A percentile compares a stretch with the other conserved stretches of the same genome.
phyloP scores from a whole-genome alignment of 1,140 invertebrate genomes.

The Drepana arcuata region DNA sequence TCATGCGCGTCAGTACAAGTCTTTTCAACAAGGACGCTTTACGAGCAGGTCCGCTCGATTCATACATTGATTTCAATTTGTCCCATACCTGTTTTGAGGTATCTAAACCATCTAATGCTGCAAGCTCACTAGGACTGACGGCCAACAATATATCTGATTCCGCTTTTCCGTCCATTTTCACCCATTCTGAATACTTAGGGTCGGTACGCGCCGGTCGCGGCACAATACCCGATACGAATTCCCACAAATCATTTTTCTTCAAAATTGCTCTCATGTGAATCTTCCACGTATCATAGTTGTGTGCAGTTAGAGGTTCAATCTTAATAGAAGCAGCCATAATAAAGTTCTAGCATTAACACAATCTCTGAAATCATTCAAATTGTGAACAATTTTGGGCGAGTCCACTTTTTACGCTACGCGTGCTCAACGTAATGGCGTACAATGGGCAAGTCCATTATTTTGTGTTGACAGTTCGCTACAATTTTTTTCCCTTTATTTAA shows the following conservation, averaged over 20 bases:
- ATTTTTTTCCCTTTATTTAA: not conserved
- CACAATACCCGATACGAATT: conserved; percentile 14
- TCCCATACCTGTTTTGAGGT: conserved; percentile 21
- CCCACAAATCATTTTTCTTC: conserved; percentile 24
- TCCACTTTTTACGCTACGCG: not conserved
- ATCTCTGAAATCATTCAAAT: not conserved
- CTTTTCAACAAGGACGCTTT: conserved; percentile 25
- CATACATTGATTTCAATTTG: conserved; percentile 21
- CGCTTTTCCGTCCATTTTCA: conserved; percentile 19
- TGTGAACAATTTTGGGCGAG: not conserved
- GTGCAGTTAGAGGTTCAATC: conserved; percentile 9
- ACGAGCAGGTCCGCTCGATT: conserved; percentile 21
- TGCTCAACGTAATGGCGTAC: not conserved
- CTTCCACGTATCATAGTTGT: conserved; percentile 25
- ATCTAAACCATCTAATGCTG: conserved; percentile 19
- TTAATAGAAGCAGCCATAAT: conserved; percentile 17
- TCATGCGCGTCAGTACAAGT: conserved; percentile 21
- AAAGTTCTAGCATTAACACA: conserved; percentile 1
- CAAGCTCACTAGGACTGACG: conserved; percentile 19
- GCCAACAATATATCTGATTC: conserved; percentile 25
- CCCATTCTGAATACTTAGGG: conserved; percentile 19
- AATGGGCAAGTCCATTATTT: not conserved
- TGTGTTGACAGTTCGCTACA: not conserved
- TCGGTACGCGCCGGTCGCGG: conserved; percentile 9
- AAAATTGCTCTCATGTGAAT: conserved; percentile 24